A percentile compares a stretch with the other conserved stretches of the same genome.
phyloP scores from a whole-genome alignment of 2,797 vertebrate genomes.

The Pempheris klunzingeri region DNA sequence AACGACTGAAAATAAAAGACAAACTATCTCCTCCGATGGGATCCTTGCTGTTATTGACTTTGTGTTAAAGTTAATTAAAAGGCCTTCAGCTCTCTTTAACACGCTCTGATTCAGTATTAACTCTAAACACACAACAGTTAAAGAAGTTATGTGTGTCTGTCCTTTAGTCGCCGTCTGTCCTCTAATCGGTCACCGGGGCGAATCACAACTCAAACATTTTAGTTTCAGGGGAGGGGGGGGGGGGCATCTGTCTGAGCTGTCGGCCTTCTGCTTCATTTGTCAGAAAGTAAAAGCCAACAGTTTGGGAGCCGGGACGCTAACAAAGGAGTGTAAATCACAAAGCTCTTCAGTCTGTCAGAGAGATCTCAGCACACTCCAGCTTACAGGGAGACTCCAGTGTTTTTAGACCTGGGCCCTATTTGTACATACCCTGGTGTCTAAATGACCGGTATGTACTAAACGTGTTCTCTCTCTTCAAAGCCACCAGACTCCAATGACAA shows the following conservation, averaged over 20 bases:
- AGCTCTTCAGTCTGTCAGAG: constrained; percentile 34
- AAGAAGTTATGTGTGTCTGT: constrained; percentile 19
- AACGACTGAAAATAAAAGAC: too few species aligned
- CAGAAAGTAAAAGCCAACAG: constrained; percentile 48
- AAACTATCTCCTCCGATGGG: too few species aligned
- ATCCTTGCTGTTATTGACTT: too few species aligned
- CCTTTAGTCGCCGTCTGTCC: constrained; percentile 39
- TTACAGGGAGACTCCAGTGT: too few species aligned
- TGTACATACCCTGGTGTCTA: too few species aligned
- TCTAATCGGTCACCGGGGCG: constrained; percentile 23
- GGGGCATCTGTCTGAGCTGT: constrained; percentile 60
- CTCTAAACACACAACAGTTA: constrained; percentile 63
- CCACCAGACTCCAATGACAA: too few species aligned
- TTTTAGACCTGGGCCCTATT: too few species aligned
- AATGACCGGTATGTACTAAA: too few species aligned
- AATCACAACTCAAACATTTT: constrained; percentile 64
- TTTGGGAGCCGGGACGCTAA: constrained; percentile 37
- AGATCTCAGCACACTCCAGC: too few species aligned
- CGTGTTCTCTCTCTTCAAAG: too few species aligned
- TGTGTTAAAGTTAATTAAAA: constrained; percentile 42
- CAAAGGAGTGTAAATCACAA: constrained; percentile 66
- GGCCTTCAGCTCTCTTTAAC: constrained; percentile 49
- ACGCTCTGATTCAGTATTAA: constrained; percentile 70
- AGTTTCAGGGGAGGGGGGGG: constrained; percentile 28
- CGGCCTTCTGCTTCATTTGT: constrained; percentile 62